Conservation (phyloP, 35 echinoderm and acorn worm genomes). For the Lytechinus pictus region DNA sequence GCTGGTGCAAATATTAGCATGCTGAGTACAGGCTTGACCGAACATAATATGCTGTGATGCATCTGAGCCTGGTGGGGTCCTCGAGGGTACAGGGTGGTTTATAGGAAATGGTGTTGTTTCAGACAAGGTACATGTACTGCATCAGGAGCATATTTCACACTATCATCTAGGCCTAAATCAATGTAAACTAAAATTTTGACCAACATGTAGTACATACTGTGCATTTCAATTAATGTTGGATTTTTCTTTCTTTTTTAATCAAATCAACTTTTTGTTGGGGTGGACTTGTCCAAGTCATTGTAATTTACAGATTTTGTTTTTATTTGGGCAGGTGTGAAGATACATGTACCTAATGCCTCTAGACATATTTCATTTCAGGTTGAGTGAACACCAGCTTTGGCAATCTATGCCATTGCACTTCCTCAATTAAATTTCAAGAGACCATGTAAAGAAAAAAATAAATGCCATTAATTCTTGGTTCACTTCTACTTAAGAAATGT, state of each 20-base stretch:
- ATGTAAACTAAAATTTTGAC: too few species aligned
- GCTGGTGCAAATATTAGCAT: conserved; percentile 3
- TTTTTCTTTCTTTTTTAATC: too few species aligned
- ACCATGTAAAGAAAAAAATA: background rate
- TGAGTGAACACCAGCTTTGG: background rate
- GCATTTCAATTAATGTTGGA: too few species aligned
- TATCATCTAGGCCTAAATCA: too few species aligned
- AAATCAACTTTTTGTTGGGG: too few species aligned
- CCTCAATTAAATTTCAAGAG: conserved; percentile 4
- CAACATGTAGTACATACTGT: too few species aligned
- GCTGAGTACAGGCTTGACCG: background rate
- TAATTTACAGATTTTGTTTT: too few species aligned
- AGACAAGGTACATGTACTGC: too few species aligned
- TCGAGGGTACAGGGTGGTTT: background rate
- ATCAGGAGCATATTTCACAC: too few species aligned
- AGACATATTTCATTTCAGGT: background rate
- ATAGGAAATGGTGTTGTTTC: background rate
- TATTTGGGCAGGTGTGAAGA: too few species aligned
- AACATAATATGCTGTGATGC: background rate
- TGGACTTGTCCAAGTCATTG: too few species aligned
- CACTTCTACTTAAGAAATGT: background rate
- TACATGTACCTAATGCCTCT: background rate
- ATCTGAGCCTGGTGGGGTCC: background rate
- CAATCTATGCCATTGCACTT: background rate
- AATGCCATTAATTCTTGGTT: background rate